Evolutionary conservation across 1,140 invertebrate species (phyloP), one percentile per base, ranked within the genome.

Genomic region (Eupristina koningsbergeri): DNA sequence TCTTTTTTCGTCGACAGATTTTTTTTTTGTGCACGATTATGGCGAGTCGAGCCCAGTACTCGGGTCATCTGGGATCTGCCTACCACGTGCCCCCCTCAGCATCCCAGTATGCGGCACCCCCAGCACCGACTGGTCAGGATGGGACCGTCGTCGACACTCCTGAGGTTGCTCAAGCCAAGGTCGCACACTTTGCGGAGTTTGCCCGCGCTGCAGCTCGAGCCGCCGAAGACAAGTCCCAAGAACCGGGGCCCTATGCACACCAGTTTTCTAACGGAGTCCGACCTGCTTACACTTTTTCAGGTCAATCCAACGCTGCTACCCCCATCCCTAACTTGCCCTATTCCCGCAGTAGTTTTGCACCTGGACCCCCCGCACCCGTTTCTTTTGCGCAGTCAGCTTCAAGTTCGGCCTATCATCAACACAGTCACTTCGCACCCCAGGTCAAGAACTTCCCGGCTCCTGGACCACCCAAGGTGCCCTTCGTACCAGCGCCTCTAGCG

Each of bases 111-210:
- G 74, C 85, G 0, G 89, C 89, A 26, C 91, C 91, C 3, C 93
- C 94, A 13, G 94, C 94, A 41, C 94, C 94, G 1, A 91, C 94
- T 6, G 94, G 93, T 31, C 92, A 93, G 39, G 92, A 92, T 71
- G 93, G 93, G 8, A 90, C 90, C 74, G 92, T 93, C 1, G 91
- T 92, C 80, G 93, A 93, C 82, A 93, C 93, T 0, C 93, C 93
- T 79, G 93, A 93, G 89, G 93, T 93, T 17, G 91, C 91, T 7
- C 90, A 92, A 64, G 93, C 93, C 9, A 93, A 93, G 86, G 91
- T 90, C 0, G 92, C 89, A 0, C 92, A 93, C 81, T 93, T 92
- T 34, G 91, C 92, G 1, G 93, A 93, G 88, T 94, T 93, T 73
- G 93, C 93, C 0, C 87, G 88, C 36, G 92, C 92, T 0, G 90